A percentile compares a stretch with the other conserved stretches of the same genome.
Evolutionary conservation across 2,888 invertebrate species (phyloP).

Genomic region (Dryococelus australis): DNA sequence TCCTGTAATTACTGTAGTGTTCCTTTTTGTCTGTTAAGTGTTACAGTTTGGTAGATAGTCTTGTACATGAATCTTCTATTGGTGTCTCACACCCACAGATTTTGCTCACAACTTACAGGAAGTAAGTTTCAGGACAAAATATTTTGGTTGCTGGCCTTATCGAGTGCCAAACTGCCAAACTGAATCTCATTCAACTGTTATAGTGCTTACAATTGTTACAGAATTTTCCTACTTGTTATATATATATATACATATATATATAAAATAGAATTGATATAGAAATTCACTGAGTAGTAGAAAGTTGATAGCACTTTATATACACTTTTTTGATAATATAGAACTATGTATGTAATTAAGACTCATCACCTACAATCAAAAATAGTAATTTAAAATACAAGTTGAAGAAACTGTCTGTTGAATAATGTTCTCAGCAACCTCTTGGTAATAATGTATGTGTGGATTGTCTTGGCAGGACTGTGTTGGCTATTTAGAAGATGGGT

Average conservation of each 20-base stretch:
- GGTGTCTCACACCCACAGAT: constrained; percentile 1
- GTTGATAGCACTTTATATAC: constrained; percentile 3
- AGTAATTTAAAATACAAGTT: neutral
- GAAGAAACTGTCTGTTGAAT: neutral
- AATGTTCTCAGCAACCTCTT: neutral
- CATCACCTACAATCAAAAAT: neutral
- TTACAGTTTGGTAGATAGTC: neutral
- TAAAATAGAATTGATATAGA: neutral
- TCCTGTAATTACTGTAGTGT: neutral
- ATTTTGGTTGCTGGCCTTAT: constrained; percentile 8
- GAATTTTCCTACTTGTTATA: constrained; percentile 4
- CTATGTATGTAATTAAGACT: neutral
- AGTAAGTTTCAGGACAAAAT: constrained; percentile 16
- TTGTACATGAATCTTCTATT: neutral
- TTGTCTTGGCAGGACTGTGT: too few species aligned
- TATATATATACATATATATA: neutral
- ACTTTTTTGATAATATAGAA: constrained; percentile 6
- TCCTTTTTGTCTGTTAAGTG: neutral
- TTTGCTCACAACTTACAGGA: constrained; percentile 3
- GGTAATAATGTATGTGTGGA: too few species aligned
- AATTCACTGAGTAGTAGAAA: neutral
- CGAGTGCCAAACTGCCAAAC: neutral
- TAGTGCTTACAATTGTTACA: constrained; percentile 8
- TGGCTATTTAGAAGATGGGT: too few species aligned
- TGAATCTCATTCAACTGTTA: constrained; percentile 10